These are phyloP conservation scores for Plotosus lineatus DNA, from an alignment of 2,113 vertebrate genomes.

Conservation along the genomic window DNA sequence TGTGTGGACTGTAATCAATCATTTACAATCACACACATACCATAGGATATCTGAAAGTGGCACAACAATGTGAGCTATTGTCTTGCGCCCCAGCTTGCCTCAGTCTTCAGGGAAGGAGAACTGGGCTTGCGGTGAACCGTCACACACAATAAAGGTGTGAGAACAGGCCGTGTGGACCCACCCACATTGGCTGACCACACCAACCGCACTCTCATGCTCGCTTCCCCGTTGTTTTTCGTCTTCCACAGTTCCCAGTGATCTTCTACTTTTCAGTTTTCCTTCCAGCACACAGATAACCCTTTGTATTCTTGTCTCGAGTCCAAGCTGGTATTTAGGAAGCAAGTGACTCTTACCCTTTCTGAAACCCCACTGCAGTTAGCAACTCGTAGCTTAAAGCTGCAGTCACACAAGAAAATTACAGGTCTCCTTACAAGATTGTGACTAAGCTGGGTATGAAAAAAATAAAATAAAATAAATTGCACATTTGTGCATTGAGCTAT, in stretches of 20 bases:
- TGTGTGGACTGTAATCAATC: slow-evolving; percentile 34
- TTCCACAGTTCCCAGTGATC: background rate
- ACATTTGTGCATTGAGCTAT: background rate
- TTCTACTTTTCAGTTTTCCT: slow-evolving; percentile 16
- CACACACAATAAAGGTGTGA: slow-evolving; percentile 64
- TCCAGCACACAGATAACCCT: slow-evolving; percentile 24
- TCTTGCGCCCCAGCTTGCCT: slow-evolving; percentile 51
- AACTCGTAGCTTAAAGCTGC: background rate
- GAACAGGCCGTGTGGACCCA: slow-evolving; percentile 53
- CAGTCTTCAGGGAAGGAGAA: slow-evolving; percentile 59
- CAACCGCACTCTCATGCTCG: slow-evolving; percentile 58
- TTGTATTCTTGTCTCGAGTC: slow-evolving; percentile 28
- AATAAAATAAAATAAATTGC: too few species aligned
- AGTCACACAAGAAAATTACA: background rate
- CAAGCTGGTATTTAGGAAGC: background rate
- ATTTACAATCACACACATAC: slow-evolving; percentile 7
- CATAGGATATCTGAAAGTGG: slow-evolving; percentile 45
- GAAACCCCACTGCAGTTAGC: background rate
- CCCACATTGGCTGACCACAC: slow-evolving; percentile 57
- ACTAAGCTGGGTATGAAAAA: too few species aligned
- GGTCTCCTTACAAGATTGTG: background rate
- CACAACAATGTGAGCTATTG: slow-evolving; percentile 68
- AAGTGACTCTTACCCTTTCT: background rate
- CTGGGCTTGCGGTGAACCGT: slow-evolving; percentile 57
- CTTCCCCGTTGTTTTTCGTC: slow-evolving; percentile 53